phyloP scores from a whole-genome alignment of 2,888 invertebrate genomes.

The Clusia tigrina region DNA sequence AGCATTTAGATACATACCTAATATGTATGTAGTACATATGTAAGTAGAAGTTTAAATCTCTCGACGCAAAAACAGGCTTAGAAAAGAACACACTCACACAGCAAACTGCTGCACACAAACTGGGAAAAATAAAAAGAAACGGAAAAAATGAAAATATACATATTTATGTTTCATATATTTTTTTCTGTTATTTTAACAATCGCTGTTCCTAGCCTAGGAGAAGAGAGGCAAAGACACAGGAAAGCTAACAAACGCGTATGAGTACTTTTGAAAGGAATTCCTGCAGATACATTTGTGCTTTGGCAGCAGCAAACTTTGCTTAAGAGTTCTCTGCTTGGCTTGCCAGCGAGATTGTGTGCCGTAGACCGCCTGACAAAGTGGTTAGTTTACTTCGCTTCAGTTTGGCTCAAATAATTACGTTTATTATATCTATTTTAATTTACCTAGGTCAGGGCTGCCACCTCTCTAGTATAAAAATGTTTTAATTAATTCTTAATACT shows the following conservation, averaged over 20 bases:
- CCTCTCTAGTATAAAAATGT: neutral
- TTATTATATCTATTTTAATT: slow-evolving; percentile 17
- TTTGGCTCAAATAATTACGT: slow-evolving; percentile 21
- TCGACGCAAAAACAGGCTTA: slow-evolving; percentile 10
- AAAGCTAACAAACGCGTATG: neutral
- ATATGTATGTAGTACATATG: no score
- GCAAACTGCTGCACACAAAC: slow-evolving; percentile 11
- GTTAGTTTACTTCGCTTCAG: slow-evolving; percentile 18
- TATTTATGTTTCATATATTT: slow-evolving; percentile 34
- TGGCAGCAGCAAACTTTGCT: neutral
- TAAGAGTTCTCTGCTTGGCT: neutral
- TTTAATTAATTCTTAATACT: no score
- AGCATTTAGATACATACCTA: no score
- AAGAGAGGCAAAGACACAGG: neutral
- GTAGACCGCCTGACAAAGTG: slow-evolving; percentile 14
- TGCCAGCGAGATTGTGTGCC: slow-evolving; percentile 6
- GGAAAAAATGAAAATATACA: slow-evolving; percentile 35
- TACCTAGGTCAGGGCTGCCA: slow-evolving; percentile 22
- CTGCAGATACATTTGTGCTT: slow-evolving; percentile 12
- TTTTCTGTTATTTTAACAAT: slow-evolving; percentile 20
- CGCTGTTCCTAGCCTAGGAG: slow-evolving; percentile 20
- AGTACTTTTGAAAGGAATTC: slow-evolving; percentile 19
- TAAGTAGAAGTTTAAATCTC: no score
- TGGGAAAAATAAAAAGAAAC: slow-evolving; percentile 31
- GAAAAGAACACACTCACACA: slow-evolving; percentile 19